Base-by-base conservation (phyloP, 2,888 invertebrate species). In the Carpatolechia fugitivella region DNA sequence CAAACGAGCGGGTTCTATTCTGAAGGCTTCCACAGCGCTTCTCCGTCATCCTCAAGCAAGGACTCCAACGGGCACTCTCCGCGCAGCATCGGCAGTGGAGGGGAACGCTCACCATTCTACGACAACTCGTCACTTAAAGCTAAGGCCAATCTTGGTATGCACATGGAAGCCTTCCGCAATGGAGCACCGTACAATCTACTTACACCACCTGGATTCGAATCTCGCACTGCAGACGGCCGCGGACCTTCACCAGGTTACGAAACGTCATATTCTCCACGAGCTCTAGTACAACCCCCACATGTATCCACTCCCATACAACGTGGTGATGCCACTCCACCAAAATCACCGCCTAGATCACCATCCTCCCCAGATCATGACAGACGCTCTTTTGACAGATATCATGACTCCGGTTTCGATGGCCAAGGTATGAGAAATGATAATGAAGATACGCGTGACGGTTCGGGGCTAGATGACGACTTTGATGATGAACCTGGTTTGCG, bases 1-100 rank as follows among this genome's bases (percentile, higher is more conserved):
- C 93, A 92, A 64, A 91, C 91, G 0, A 91, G 93, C 56, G 91
- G 91, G 6, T 93, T 93, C 64, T 92, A 91, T 65, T 92, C 92
- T n/a, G 92, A 92, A 63, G 90, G 90, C 1, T 91, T 92, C 66
- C 91, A 91, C 64, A 92, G 92, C 58, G 91, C 92, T 0, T 92
- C 93, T 0, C 92, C 92, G 0, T 91, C 91, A 1, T 91, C 91
- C 8, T 92, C 92, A 52, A 90, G 90, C 64, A 90, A 90, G 61
- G 90, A 91, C 61, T 91, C 90, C 0, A 87, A 85, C 62, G 86
- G 85, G 0, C 85, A 88, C 63, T 91, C 91, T 0, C 91, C 91
- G 0, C 81, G 84, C 52, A 90, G 90, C 65, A 84, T 86, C 7
- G 86, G 85, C 52, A 87, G 87, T 61, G 70, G 76, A 3, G 82